A percentile compares a stretch with the other conserved stretches of the same genome.
Conservation (phyloP, 92 coral and sea anemone genomes). For the Isaurus tuberculatus region DNA sequence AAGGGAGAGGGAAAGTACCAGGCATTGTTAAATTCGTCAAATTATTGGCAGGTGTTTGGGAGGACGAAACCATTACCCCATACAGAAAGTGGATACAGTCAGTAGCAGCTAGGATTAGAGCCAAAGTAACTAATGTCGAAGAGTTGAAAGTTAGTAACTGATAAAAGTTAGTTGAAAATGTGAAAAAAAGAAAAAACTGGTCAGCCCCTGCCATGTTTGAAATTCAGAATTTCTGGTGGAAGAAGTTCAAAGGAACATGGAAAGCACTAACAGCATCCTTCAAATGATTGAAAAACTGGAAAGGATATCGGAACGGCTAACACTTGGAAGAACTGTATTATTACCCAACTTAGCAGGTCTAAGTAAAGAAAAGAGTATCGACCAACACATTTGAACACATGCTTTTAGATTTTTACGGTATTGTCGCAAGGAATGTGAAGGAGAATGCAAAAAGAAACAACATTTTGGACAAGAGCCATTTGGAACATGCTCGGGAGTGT, state of each 20-base stretch:
- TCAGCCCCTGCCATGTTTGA: background rate
- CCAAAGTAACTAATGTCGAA: too few relatives aligned
- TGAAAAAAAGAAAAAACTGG: background rate
- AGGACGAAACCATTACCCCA: background rate
- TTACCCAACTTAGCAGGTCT: background rate
- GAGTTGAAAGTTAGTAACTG: too few relatives aligned
- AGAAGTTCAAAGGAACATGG: background rate
- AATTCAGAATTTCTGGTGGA: background rate
- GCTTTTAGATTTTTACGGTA: background rate
- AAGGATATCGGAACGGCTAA: background rate
- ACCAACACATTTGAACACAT: background rate
- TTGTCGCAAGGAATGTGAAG: background rate
- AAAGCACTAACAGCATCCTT: background rate
- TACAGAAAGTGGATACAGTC: background rate
- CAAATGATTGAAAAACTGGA: background rate
- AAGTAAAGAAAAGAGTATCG: background rate
- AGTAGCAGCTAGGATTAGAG: background rate
- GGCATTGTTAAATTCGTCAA: background rate
- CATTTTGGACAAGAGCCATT: background rate
- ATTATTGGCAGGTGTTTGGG: background rate
- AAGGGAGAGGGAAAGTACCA: background rate
- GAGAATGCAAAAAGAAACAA: background rate
- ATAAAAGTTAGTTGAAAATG: too few relatives aligned
- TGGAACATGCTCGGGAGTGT: conserved; percentile 4
- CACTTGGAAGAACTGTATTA: background rate